Evolutionary conservation across 2,888 invertebrate species (phyloP), one percentile per base, ranked within the genome.

Genomic region (Alitta virens): DNA sequence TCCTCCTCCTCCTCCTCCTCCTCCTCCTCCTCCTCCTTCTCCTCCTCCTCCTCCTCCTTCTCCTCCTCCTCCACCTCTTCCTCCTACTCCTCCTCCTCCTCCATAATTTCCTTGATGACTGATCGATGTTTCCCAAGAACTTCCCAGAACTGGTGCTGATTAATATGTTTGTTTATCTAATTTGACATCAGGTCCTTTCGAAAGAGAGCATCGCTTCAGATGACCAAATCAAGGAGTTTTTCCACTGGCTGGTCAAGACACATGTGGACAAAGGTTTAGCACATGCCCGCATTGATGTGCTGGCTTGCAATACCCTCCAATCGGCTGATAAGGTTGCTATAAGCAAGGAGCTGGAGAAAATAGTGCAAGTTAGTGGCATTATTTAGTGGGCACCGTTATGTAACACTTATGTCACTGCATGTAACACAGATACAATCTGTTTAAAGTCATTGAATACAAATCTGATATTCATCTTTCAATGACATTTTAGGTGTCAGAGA

Each of bases 161-260:
- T n/a, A n/a, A n/a, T 40, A 12, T 40, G 9, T 16, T 40, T 40
- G 9, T 40, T 40, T 40, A 16, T 40, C 40, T 40, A 46, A 18
- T n/a, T 46, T n/a, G n/a, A 46, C n/a, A 18, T n/a, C 71, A 81
- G 78, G 69, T 73, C 3, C 52, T 82, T 18, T 78, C 71, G 27
- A 68, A 70, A 33, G 77, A 79, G 46, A 76, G 69, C 9, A 69
- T 78, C 14, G 58, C 60, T 26, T 76, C 78, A 55, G 75, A 77
- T 49, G 65, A 65, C 23, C 63, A 69, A 16, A 69, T 82, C 9
- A 62, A 72, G 18, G 77, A 78, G 23, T 82, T 82, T 65, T 74
- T 82, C 63, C 70, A 63, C 16, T 63, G 65, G 9, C 69, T 83
- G 16, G 71, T 73, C 2, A 67, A 64, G n/a, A 68, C 67, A 16